Evolutionary conservation across 1,140 invertebrate genomes (phyloP).

Genomic region (Calosoma granatense): DNA sequence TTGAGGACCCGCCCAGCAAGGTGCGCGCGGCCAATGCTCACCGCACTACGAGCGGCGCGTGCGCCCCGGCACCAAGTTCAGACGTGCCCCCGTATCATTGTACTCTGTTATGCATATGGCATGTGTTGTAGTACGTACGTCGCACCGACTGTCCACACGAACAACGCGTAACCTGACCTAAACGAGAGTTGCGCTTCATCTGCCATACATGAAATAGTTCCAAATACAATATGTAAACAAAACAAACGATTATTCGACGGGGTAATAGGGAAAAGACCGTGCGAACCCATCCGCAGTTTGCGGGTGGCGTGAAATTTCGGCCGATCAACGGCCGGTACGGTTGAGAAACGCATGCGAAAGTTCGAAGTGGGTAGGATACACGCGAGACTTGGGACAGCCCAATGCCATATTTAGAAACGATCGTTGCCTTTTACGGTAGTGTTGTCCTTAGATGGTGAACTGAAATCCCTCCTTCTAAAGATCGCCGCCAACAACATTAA

Average conservation of each 20-base stretch:
- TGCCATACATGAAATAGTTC: slow-evolving; percentile 20
- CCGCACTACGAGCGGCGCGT: slow-evolving; percentile 16
- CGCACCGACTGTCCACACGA: slow-evolving; percentile 18
- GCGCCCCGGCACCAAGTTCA: neutral
- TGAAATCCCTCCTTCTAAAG: slow-evolving; percentile 49
- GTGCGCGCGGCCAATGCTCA: slow-evolving; percentile 23
- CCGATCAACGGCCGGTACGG: slow-evolving; percentile 12
- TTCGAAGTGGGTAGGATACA: slow-evolving; percentile 36
- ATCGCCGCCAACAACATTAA: neutral
- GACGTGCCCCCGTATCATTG: neutral
- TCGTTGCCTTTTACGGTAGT: slow-evolving; percentile 62
- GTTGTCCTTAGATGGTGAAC: slow-evolving; percentile 60
- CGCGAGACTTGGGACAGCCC: slow-evolving; percentile 43
- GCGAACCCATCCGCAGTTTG: neutral
- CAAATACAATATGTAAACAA: slow-evolving; percentile 10
- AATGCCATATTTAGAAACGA: slow-evolving; percentile 64
- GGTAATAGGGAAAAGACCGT: slow-evolving; percentile 1
- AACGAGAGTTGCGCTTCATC: slow-evolving; percentile 16
- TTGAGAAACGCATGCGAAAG: slow-evolving; percentile 11
- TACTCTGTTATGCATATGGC: neutral
- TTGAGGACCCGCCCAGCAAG: neutral
- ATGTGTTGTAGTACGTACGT: slow-evolving; percentile 10
- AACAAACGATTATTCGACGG: slow-evolving; percentile 13
- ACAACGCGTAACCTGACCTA: slow-evolving; percentile 28
- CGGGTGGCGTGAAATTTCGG: neutral